These are phyloP conservation scores for Falcaria lacertinaria DNA, from an alignment of 2,888 invertebrate genomes.

Conservation along the genomic window DNA sequence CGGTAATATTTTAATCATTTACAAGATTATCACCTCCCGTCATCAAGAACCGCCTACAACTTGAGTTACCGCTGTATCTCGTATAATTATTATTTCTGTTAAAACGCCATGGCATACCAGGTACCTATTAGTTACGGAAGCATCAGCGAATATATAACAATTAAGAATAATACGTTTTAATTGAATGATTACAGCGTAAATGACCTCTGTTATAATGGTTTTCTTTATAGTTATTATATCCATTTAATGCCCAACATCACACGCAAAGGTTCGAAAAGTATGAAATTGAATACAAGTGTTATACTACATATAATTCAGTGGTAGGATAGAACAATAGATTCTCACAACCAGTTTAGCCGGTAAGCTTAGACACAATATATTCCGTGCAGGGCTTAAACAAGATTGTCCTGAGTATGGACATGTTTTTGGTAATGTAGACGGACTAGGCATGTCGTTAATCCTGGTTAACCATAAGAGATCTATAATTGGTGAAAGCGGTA, in stretches of 20 bases:
- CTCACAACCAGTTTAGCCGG: constrained; percentile 17
- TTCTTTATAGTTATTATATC: not conserved
- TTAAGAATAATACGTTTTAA: no score
- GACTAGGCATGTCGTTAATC: constrained; percentile 27
- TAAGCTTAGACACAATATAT: constrained; percentile 14
- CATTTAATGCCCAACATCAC: not conserved
- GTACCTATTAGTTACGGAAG: not conserved
- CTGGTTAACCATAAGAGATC: constrained; percentile 28
- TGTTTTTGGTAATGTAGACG: constrained; percentile 27
- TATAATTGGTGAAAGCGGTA: constrained; percentile 36
- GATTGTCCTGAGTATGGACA: constrained; percentile 6
- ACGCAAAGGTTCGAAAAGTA: not conserved
- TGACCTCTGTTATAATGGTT: no score
- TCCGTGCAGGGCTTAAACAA: constrained; percentile 22
- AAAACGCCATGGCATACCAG: no score
- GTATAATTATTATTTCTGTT: no score
- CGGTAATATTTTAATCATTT: not conserved
- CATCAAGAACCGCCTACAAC: not conserved
- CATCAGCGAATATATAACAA: no score
- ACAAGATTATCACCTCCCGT: not conserved
- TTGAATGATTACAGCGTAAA: no score
- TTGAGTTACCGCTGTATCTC: no score
- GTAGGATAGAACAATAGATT: not conserved
- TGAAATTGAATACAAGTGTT: no score
- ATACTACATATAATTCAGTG: no score